These are phyloP conservation scores for Camelus bactrianus DNA, from an alignment of 2,113 vertebrate species.

Conservation along the genomic window DNA sequence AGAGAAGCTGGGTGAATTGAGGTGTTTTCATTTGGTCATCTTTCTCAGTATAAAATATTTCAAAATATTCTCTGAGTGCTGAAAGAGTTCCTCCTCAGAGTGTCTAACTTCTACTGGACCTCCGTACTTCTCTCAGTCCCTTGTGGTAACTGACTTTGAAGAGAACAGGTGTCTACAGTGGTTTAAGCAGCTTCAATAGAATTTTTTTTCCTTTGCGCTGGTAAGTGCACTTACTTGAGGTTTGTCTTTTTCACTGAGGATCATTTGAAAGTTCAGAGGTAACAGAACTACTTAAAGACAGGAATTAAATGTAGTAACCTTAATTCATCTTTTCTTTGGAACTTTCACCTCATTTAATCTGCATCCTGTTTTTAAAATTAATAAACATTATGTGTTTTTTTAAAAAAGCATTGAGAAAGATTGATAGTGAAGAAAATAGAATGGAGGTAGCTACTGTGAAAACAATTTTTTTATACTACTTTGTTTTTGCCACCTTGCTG, in stretches of 20 bases:
- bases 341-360: background rate
- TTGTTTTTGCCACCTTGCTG: background rate
- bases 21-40: background rate
- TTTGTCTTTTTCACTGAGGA: background rate
- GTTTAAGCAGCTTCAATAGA: background rate
- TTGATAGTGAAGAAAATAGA: background rate
- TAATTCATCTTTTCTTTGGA: background rate
- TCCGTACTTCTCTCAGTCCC: too few species aligned
- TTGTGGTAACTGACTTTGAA: background rate
- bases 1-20: background rate
- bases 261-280: slow-evolving; percentile 24
- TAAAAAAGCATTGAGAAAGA: background rate
- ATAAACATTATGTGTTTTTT: background rate
- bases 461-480: background rate
- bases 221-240: background rate
- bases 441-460: background rate
- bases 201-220: background rate
- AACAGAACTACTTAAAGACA: slow-evolving; percentile 19
- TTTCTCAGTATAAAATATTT: background rate
- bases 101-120: rapidly evolving
- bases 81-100: background rate
- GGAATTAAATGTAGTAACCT: background rate
- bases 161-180: background rate
- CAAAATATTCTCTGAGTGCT: background rate
- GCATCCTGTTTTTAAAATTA: background rate